phyloP scores from a whole-genome alignment of 2,888 invertebrate species.

The Cephus rjabovi region DNA sequence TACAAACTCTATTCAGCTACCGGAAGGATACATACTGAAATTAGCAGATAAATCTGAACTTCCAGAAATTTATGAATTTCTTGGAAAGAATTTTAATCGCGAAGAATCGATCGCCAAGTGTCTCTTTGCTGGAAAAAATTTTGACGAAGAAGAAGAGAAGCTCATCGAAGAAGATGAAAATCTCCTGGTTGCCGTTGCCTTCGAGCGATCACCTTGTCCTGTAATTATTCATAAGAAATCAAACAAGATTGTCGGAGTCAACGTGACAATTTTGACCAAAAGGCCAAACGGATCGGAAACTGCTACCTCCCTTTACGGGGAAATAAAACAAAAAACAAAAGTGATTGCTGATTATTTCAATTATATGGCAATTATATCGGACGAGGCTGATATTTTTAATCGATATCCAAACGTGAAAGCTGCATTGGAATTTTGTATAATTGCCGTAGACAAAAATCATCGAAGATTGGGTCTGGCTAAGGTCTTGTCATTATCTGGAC shows the following conservation, averaged over 20 bases:
- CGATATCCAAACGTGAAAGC: conserved; percentile 28
- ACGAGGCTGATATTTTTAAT: conserved; percentile 26
- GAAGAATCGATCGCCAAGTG: conserved; percentile 43
- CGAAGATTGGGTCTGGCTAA: conserved; percentile 36
- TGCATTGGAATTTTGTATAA: conserved; percentile 41
- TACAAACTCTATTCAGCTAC: background rate
- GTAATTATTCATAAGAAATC: conserved; percentile 27
- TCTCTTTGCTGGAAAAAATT: conserved; percentile 19
- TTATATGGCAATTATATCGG: conserved; percentile 33
- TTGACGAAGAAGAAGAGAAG: conserved; percentile 24
- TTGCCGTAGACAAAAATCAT: conserved; percentile 37
- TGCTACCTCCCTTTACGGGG: conserved; percentile 18
- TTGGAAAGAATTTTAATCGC: conserved; percentile 39
- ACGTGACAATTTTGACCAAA: conserved; percentile 33
- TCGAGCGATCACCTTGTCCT: conserved; percentile 35
- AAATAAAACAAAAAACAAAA: conserved; percentile 17
- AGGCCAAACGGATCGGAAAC: conserved; percentile 26
- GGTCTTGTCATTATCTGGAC: conserved; percentile 26
- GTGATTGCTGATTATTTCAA: conserved; percentile 37
- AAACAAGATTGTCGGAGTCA: conserved; percentile 32
- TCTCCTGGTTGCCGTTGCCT: conserved; percentile 24
- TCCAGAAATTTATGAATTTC: conserved; percentile 28
- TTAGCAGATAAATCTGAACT: conserved; percentile 25
- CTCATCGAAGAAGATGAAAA: conserved; percentile 38
- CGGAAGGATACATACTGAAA: conserved; percentile 14